Evolutionary conservation across 2,113 vertebrate genomes (phyloP).

Genomic region (Ictalurus furcatus): DNA sequence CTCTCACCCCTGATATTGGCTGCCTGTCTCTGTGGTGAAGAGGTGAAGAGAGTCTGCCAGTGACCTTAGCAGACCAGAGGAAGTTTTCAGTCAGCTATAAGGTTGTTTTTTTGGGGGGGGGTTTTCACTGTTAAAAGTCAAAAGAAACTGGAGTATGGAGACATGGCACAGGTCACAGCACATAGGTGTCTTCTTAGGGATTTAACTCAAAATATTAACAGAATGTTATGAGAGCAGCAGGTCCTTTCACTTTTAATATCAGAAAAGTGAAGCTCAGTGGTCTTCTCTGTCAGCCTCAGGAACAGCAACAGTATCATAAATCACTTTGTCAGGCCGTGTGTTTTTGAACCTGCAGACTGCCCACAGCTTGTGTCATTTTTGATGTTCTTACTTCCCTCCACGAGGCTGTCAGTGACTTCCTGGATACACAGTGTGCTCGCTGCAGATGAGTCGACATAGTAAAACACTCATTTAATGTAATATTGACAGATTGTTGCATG

Average conservation of each 20-base stretch:
- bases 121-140: background rate
- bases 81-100: too few relatives aligned
- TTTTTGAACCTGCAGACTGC: slow-evolving; percentile 66
- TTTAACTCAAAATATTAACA: slow-evolving; percentile 69
- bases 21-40: slow-evolving; percentile 56
- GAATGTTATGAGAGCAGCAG: slow-evolving; percentile 73
- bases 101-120: too few relatives aligned
- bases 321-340: slow-evolving; percentile 71
- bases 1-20: slow-evolving; percentile 45
- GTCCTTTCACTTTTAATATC: slow-evolving; percentile 59
- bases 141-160: slow-evolving; percentile 56
- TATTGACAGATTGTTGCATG: background rate
- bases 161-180: slow-evolving; percentile 47
- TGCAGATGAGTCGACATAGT: slow-evolving; percentile 45
- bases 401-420: slow-evolving; percentile 46
- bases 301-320: slow-evolving; percentile 71
- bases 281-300: slow-evolving; percentile 68
- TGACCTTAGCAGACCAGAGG: too few relatives aligned
- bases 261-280: slow-evolving; percentile 21
- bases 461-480: slow-evolving; percentile 24
- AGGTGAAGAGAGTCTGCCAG: too few relatives aligned
- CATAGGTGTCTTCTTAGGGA: slow-evolving; percentile 62
- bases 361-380: slow-evolving; percentile 65
- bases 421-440: slow-evolving; percentile 56
- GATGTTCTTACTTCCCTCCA: slow-evolving; percentile 60